These are phyloP conservation scores for Apamea crenata DNA, from an alignment of 2,888 invertebrate genomes.

Conservation along the genomic window DNA sequence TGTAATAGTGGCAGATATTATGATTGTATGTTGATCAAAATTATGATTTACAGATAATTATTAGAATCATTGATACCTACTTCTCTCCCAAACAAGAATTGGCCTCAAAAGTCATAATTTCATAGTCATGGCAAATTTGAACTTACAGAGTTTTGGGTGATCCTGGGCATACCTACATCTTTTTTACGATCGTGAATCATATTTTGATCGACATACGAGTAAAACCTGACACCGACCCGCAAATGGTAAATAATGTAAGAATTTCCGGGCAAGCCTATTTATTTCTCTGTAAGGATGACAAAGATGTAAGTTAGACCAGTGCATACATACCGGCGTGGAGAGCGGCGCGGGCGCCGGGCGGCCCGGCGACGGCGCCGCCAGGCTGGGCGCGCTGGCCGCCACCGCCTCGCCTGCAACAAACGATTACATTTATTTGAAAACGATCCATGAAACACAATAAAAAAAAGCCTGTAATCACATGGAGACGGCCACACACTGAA, in stretches of 20 bases:
- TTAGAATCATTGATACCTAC: neutral
- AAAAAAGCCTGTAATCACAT: neutral
- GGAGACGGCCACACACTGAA: neutral
- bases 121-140: neutral
- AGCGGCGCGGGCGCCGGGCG: constrained; percentile 80
- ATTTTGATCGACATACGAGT: neutral
- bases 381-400: constrained; percentile 78
- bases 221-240: neutral
- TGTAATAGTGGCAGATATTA: neutral
- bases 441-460: too few relatives aligned
- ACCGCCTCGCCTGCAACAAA: constrained; percentile 69
- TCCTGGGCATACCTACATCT: neutral
- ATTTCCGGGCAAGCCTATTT: neutral
- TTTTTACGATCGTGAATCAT: neutral
- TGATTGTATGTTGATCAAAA: neutral
- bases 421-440: neutral
- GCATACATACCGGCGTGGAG: constrained; percentile 77
- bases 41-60: neutral
- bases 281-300: neutral
- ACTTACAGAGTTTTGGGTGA: neutral
- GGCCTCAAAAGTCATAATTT: neutral
- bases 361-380: constrained; percentile 77
- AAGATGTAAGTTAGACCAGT: neutral
- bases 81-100: neutral
- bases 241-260: neutral